Percentiles rank a stretch among this genome's conserved stretches.
Conservation (phyloP, 2,797 vertebrate genomes). For the Coracias cyanogaster region DNA sequence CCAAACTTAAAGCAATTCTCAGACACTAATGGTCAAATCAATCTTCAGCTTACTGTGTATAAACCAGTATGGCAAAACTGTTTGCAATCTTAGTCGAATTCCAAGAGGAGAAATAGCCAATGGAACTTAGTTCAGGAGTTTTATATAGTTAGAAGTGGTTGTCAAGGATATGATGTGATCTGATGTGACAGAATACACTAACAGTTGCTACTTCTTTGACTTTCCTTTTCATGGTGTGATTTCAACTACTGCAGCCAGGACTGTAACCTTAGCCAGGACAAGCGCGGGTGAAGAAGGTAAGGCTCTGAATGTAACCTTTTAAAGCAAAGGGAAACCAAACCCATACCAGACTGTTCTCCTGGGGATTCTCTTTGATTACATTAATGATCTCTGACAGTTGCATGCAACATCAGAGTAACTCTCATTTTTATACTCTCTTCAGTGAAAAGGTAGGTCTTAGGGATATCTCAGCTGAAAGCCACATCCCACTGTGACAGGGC, state of each 20-base stretch:
- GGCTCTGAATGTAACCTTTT: neutral
- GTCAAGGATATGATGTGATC: neutral
- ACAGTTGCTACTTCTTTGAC: neutral
- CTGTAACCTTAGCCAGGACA: neutral
- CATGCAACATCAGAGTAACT: neutral
- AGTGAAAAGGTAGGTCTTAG: neutral
- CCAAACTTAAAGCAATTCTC: neutral
- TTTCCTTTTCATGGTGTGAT: neutral
- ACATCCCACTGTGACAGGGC: neutral
- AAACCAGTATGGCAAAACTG: neutral
- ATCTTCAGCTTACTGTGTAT: neutral
- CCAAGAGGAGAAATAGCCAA: neutral
- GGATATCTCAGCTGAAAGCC: neutral
- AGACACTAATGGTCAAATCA: neutral
- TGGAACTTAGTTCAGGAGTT: neutral
- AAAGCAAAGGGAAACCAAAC: neutral
- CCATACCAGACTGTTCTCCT: neutral
- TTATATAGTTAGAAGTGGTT: neutral
- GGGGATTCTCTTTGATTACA: neutral
- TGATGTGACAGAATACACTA: neutral
- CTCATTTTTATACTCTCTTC: neutral
- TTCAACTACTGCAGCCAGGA: neutral
- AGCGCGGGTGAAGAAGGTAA: neutral
- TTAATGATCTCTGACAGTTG: neutral
- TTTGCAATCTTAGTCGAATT: neutral